Conservation (phyloP, 2,113 vertebrate genomes). For the Neotoma lepida region DNA sequence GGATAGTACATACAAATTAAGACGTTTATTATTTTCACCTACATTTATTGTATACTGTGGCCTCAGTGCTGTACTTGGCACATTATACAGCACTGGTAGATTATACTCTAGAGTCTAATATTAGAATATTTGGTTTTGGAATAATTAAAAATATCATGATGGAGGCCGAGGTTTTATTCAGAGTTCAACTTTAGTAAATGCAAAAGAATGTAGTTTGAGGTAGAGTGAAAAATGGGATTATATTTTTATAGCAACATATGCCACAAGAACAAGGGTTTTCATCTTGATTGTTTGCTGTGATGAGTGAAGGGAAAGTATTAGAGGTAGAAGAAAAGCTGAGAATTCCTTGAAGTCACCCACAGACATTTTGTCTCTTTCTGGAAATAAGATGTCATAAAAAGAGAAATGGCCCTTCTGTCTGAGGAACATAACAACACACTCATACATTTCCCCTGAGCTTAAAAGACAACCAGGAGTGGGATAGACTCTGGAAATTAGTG, state of each 20-base stretch:
- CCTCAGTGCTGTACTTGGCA: neutral
- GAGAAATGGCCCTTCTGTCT: conserved; percentile 10
- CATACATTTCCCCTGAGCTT: conserved; percentile 20
- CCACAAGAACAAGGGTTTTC: neutral
- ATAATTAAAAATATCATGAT: neutral
- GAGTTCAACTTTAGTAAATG: neutral
- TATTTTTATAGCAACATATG: neutral
- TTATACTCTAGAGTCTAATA: conserved; percentile 18
- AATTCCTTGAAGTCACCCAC: neutral
- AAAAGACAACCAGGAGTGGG: neutral
- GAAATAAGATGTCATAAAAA: conserved; percentile 31
- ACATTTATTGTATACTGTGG: neutral
- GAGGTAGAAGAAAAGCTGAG: neutral
- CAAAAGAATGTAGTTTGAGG: neutral
- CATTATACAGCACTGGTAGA: neutral
- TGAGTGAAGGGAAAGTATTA: neutral
- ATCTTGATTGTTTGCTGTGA: neutral
- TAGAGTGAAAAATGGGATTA: neutral
- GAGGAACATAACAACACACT: neutral
- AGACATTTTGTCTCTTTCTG: conserved; percentile 2
- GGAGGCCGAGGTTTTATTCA: neutral
- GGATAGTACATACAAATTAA: neutral
- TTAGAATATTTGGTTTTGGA: neutral
- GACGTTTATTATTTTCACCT: neutral
- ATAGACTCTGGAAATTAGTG: neutral